phyloP scores from a whole-genome alignment of 2,797 vertebrate species.

The Denticeps clupeoides region DNA sequence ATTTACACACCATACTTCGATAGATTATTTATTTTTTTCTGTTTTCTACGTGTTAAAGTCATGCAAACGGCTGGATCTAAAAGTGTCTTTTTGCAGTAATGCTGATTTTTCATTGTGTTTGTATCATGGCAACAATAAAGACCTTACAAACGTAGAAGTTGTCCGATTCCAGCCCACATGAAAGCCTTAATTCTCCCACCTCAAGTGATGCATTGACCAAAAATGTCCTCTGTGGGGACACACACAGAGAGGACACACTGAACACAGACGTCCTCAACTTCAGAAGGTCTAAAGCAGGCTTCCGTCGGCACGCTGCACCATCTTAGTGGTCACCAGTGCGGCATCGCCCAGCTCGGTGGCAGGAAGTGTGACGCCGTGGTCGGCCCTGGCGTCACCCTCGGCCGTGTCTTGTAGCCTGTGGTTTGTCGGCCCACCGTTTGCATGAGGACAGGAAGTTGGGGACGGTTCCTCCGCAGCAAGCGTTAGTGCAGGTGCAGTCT shows the following conservation, averaged over 20 bases:
- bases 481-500: not conserved
- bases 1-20: too few species aligned
- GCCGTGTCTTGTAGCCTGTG: constrained; percentile 11
- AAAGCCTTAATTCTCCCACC: too few species aligned
- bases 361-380: constrained; percentile 58
- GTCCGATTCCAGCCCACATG: too few species aligned
- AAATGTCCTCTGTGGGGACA: not conserved
- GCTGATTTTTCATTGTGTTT: too few species aligned
- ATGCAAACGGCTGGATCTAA: too few species aligned
- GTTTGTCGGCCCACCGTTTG: constrained; percentile 9
- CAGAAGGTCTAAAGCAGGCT: too few species aligned
- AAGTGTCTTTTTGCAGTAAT: too few species aligned
- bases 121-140: too few species aligned
- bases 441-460: constrained; percentile 18
- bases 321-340: constrained; percentile 59
- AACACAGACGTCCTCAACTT: not conserved
- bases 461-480: constrained; percentile 1
- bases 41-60: too few species aligned
- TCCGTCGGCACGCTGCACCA: constrained; percentile 35
- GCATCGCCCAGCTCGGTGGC: constrained; percentile 59
- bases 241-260: constrained; percentile 3
- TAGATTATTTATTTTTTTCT: too few species aligned
- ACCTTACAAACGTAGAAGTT: too few species aligned
- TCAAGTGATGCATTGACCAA: too few species aligned
- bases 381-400: constrained; percentile 21